Conservation (phyloP, 2,888 invertebrate genomes). For the Tricholauxania praeusta region DNA sequence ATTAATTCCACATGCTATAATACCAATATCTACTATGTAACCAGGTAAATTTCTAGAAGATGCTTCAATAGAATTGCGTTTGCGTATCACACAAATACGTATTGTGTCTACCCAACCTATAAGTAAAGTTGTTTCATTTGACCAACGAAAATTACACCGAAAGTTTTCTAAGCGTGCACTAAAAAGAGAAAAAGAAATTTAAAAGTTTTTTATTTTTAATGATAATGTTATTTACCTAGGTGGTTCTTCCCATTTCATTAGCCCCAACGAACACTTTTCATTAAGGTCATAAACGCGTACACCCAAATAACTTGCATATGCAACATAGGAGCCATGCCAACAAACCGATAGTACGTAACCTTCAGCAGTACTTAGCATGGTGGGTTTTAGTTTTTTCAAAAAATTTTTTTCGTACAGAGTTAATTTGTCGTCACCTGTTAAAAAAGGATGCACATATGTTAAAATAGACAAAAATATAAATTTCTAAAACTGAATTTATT, state of each 20-base stretch:
- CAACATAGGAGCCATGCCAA: constrained; percentile 90
- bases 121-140: constrained; percentile 84
- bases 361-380: constrained; percentile 85
- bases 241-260: constrained; percentile 84
- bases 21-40: constrained; percentile 87
- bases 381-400: constrained; percentile 80
- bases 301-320: constrained; percentile 92
- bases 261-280: constrained; percentile 85
- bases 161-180: constrained; percentile 69
- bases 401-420: constrained; percentile 90
- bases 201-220: constrained; percentile 1
- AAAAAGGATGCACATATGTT: background rate
- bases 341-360: constrained; percentile 88
- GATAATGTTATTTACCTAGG: constrained; percentile 49
- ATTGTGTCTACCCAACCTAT: constrained; percentile 96
- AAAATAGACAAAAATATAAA: background rate
- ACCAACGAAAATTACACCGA: constrained; percentile 92
- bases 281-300: constrained; percentile 91
- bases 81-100: constrained; percentile 88
- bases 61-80: constrained; percentile 78
- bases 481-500: background rate
- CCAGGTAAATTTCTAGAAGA: constrained; percentile 82
- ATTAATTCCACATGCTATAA: constrained; percentile 26
- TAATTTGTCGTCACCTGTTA: constrained; percentile 80
- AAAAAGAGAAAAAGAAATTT: constrained; percentile 6